These are phyloP conservation scores for Formica exsecta DNA, from an alignment of 1,140 invertebrate genomes.

Conservation along the genomic window DNA sequence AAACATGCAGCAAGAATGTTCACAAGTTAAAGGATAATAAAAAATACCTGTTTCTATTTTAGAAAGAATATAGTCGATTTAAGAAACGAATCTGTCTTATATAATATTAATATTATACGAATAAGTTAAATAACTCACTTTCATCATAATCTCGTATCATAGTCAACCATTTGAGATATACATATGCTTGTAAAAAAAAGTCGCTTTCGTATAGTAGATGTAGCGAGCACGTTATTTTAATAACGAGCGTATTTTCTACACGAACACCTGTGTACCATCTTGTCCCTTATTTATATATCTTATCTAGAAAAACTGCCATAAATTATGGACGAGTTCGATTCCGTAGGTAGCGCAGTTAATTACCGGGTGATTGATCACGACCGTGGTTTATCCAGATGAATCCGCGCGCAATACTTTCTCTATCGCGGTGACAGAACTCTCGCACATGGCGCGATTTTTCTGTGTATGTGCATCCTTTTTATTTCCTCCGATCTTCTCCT, in stretches of 20 bases:
- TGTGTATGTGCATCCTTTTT: conserved; percentile 11
- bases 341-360: conserved; percentile 73
- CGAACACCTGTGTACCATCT: conserved; percentile 45
- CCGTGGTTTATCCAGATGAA: conserved; percentile 77
- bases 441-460: conserved; percentile 65
- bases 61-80: not conserved
- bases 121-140: not conserved
- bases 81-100: not conserved
- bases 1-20: not conserved
- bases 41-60: not conserved
- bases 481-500: not conserved
- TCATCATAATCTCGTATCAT: not conserved
- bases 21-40: not conserved
- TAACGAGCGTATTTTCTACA: conserved; percentile 49
- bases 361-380: conserved; percentile 76
- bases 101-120: not conserved
- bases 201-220: not conserved
- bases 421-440: conserved; percentile 55
- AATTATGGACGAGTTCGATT: conserved; percentile 71
- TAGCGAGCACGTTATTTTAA: conserved; percentile 22
- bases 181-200: conserved; percentile 5
- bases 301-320: conserved; percentile 64
- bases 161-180: not conserved
- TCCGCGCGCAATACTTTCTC: conserved; percentile 73
- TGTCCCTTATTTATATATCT: conserved; percentile 62